These are phyloP conservation scores for Netelia virgata DNA, from an alignment of 2,888 invertebrate species.

Conservation along the genomic window DNA sequence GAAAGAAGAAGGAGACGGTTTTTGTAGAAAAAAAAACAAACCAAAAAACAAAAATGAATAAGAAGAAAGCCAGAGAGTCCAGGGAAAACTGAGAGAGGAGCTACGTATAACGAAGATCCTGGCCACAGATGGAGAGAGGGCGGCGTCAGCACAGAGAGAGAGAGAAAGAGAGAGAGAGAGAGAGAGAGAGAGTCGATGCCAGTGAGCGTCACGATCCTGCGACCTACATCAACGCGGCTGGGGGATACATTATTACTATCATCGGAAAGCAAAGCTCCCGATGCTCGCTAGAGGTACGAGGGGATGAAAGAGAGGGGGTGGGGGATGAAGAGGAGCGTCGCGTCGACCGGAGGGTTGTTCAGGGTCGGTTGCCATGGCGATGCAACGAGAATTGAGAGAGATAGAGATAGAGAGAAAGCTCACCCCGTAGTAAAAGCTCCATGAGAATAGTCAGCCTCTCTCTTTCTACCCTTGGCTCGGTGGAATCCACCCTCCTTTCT, in stretches of 20 bases:
- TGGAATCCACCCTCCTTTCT: conserved; percentile 67
- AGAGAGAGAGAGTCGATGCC: neutral
- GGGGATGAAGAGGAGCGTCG: conserved; percentile 72
- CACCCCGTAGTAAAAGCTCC: conserved; percentile 74
- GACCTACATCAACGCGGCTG: conserved; percentile 81
- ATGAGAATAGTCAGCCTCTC: conserved; percentile 59
- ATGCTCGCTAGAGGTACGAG: conserved; percentile 52
- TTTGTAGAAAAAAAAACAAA: neutral
- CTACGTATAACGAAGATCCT: conserved; percentile 29
- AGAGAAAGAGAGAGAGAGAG: neutral
- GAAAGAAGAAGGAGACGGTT: neutral
- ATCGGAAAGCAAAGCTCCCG: conserved; percentile 82
- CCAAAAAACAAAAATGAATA: too few relatives aligned
- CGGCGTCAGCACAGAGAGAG: conserved; percentile 29
- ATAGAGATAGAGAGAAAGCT: conserved; percentile 71
- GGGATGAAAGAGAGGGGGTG: neutral
- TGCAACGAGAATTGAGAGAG: conserved; percentile 72
- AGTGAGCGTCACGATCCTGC: conserved; percentile 70
- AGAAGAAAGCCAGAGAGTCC: conserved; percentile 11
- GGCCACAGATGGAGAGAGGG: conserved; percentile 12
- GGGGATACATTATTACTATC: conserved; percentile 83
- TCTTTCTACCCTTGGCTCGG: conserved; percentile 46
- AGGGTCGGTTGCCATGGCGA: conserved; percentile 83
- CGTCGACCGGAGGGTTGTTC: conserved; percentile 81
- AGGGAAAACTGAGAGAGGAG: conserved; percentile 51